A percentile compares a stretch with the other conserved stretches of the same genome.
Evolutionary conservation across 2,888 invertebrate species (phyloP).

Genomic region (Dryococelus australis): DNA sequence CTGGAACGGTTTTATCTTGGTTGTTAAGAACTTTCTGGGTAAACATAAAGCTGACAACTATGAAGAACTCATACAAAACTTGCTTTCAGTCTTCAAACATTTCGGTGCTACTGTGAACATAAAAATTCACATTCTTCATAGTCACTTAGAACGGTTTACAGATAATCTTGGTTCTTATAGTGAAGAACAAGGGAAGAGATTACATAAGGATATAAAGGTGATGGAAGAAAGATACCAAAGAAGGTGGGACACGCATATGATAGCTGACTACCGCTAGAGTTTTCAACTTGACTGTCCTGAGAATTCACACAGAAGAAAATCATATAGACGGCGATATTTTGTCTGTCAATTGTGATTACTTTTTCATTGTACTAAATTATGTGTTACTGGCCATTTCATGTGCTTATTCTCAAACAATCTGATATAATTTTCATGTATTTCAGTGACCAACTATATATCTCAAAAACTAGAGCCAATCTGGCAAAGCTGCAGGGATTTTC

Average conservation of each 20-base stretch:
- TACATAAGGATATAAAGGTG: slow-evolving; percentile 9
- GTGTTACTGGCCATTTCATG: not conserved
- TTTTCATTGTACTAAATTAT: not conserved
- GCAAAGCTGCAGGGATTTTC: not conserved
- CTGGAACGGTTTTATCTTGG: not conserved
- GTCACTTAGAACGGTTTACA: not conserved
- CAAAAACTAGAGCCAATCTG: not conserved
- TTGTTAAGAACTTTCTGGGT: not conserved
- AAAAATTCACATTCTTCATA: not conserved
- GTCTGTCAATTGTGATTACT: not conserved
- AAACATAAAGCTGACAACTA: no score
- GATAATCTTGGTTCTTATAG: slow-evolving; percentile 7
- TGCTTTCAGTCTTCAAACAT: not conserved
- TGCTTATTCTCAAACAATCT: not conserved
- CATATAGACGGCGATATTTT: not conserved
- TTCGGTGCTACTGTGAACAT: slow-evolving; percentile 18
- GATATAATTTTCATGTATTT: not conserved
- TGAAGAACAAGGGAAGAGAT: slow-evolving; percentile 22
- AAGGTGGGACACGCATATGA: slow-evolving; percentile 24
- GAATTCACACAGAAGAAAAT: not conserved
- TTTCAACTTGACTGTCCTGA: slow-evolving; percentile 29
- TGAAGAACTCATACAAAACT: not conserved
- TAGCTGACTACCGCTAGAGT: slow-evolving; percentile 22
- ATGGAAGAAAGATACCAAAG: slow-evolving; percentile 26
- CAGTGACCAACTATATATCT: not conserved